Conservation (phyloP, 2,888 invertebrate genomes). For the Odontocolon sp. region DNA sequence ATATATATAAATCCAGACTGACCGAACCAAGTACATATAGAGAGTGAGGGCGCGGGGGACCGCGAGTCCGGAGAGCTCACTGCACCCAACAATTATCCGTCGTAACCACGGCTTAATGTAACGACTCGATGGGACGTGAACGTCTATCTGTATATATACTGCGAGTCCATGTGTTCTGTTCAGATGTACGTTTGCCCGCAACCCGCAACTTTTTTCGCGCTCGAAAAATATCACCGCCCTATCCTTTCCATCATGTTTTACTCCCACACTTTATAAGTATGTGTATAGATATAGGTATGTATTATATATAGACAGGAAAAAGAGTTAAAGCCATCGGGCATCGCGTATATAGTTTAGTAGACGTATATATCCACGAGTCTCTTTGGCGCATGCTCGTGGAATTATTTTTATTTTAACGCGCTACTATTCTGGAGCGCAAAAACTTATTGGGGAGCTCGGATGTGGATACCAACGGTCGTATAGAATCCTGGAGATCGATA, state of each 20-base stretch:
- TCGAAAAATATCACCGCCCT: slow-evolving; percentile 1
- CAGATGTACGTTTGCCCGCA: not conserved
- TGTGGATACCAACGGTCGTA: not conserved
- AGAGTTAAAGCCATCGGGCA: slow-evolving; percentile 17
- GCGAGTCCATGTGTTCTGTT: slow-evolving; percentile 14
- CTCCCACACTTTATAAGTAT: slow-evolving; percentile 20
- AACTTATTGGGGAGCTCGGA: not conserved
- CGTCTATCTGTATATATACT: slow-evolving; percentile 44
- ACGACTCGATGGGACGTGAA: slow-evolving; percentile 61
- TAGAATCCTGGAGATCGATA: slow-evolving; percentile 13
- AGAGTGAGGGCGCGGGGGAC: slow-evolving; percentile 9
- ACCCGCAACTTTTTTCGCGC: not conserved
- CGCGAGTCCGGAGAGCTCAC: slow-evolving; percentile 40
- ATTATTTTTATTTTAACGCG: not conserved
- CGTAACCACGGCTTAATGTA: slow-evolving; percentile 74
- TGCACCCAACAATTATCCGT: slow-evolving; percentile 74
- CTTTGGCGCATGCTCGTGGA: too few species aligned
- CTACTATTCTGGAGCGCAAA: not conserved
- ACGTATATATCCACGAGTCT: too few species aligned
- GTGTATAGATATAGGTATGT: too few species aligned
- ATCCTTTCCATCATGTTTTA: slow-evolving; percentile 10
- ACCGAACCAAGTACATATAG: not conserved
- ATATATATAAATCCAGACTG: too few species aligned
- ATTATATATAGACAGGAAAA: too few species aligned
- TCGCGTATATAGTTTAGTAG: not conserved